A percentile compares a stretch with the other conserved stretches of the same genome.
Evolutionary conservation across 1,140 invertebrate species (phyloP).

Genomic region (Hermetia illucens): DNA sequence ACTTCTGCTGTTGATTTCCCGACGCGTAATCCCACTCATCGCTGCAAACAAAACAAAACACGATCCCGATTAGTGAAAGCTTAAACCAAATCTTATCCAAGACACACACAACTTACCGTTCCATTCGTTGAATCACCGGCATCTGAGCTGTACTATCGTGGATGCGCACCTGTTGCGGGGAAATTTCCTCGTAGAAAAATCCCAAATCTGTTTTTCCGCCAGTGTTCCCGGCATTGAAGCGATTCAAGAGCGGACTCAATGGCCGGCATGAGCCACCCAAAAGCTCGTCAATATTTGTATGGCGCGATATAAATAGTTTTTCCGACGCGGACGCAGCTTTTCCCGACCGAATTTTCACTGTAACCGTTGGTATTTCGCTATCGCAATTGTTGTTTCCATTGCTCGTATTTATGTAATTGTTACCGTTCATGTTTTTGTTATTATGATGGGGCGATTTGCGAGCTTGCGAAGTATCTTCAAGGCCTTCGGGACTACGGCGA

Average conservation of each 20-base stretch:
- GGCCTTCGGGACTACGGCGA: conserved; percentile 60
- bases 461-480: conserved; percentile 40
- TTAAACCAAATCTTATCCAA: not conserved
- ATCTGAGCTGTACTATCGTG: conserved; percentile 59
- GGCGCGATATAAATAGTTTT: conserved; percentile 55
- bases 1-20: too few species aligned
- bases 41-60: conserved; percentile 5
- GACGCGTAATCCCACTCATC: conserved; percentile 21
- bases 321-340: conserved; percentile 13
- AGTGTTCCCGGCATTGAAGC: conserved; percentile 10
- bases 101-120: conserved; percentile 15
- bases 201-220: too few species aligned
- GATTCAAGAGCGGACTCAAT: conserved; percentile 40
- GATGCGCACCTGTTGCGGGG: conserved; percentile 55
- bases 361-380: conserved; percentile 10
- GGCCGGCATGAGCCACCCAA: conserved; percentile 47
- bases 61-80: not conserved
- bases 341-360: conserved; percentile 16
- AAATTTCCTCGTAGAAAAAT: conserved; percentile 26
- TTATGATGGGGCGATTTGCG: conserved; percentile 56
- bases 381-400: conserved; percentile 16
- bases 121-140: conserved; percentile 44
- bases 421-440: conserved; percentile 27
- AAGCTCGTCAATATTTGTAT: conserved; percentile 72
- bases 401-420: conserved; percentile 10